Base-by-base conservation (phyloP, 2,888 invertebrate species). In the Luffia ferchaultella region DNA sequence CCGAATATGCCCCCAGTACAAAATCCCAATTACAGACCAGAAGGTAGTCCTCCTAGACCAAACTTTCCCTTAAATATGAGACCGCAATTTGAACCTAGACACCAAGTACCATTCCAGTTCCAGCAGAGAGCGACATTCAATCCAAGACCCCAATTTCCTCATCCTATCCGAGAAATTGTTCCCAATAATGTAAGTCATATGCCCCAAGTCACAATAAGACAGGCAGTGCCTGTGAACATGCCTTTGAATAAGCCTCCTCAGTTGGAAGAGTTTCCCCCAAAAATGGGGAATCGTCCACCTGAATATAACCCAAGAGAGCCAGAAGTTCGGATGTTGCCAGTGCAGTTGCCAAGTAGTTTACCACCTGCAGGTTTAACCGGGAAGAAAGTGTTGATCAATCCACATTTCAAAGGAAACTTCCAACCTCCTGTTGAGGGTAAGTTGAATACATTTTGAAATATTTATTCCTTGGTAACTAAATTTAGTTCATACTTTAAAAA, bases 331-430 rank as follows among this genome's bases (percentile, higher is more conserved):
- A 80, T 82, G 80, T 54, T 79, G 53, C 82, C 82, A 1, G 69
- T 79, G 2, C 64, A 72, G 15, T 50, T 76, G 2, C 76, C 80
- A 0, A 64, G 71, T 0, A 65, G 65, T 30, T 54, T 71, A 45
- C 72, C 76, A 0, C 72, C 76, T 0, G 70, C 68, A 0, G 85
- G 85, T 0, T 46, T 79, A 20, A 66, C 73, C 0, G 82, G 80
- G n/a, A 88, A 85, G 72, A 91, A 87, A 65, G 91, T 86, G 65
- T 82, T 86, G 61, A 91, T 89, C 62, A 91, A 87, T 76, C 93
- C 88, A 5, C 88, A 89, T 63, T 89, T 87, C 60, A 86, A 87
- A 67, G 90, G 87, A 16, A 85, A 76, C 47, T 86, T 87, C 53
- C 87, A 86, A 56, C 78, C 86, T 0, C 83, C 79, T 0, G 70